Evolutionary conservation across 1,140 invertebrate genomes (phyloP).

Genomic region (Drosophila pandora): DNA sequence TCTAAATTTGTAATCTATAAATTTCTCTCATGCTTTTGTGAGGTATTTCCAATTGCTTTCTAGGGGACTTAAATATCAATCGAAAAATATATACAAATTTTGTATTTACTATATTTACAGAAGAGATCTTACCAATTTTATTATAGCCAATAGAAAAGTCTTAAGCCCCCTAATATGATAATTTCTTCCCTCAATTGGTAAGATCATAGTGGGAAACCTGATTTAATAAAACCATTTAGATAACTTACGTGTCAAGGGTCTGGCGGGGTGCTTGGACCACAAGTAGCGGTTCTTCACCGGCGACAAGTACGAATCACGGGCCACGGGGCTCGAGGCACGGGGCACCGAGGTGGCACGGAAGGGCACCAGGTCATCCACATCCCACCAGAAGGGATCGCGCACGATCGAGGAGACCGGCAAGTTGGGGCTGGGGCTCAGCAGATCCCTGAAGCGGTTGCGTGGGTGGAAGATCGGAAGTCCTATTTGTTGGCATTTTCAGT

Average conservation of each 20-base stretch:
- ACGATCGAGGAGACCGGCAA: slow-evolving; percentile 91
- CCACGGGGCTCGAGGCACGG: slow-evolving; percentile 86
- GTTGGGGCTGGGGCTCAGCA: slow-evolving; percentile 90
- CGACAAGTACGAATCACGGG: slow-evolving; percentile 93
- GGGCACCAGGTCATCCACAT: slow-evolving; percentile 91
- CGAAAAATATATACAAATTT: slow-evolving; percentile 34
- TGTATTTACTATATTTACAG: slow-evolving; percentile 35
- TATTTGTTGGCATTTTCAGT: slow-evolving; percentile 75
- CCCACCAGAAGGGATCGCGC: slow-evolving; percentile 94
- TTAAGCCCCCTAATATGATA: background rate
- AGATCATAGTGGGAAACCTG: slow-evolving; percentile 2
- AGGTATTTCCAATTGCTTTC: slow-evolving; percentile 3
- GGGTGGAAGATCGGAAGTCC: slow-evolving; percentile 89
- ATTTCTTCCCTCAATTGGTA: slow-evolving; percentile 24
- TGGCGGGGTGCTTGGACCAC: slow-evolving; percentile 94
- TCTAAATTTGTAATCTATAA: background rate
- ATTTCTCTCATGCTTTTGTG: slow-evolving; percentile 37
- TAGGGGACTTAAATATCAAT: slow-evolving; percentile 9
- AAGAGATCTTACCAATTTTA: slow-evolving; percentile 31
- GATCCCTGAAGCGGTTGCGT: slow-evolving; percentile 88
- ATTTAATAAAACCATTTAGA: background rate
- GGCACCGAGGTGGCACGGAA: slow-evolving; percentile 87
- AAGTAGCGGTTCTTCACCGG: slow-evolving; percentile 94
- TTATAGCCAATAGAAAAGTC: background rate
- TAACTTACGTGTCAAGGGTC: slow-evolving; percentile 88